Evolutionary conservation across 2,888 invertebrate species (phyloP), one percentile per base, ranked within the genome.

Genomic region (Brenthis hecate): DNA sequence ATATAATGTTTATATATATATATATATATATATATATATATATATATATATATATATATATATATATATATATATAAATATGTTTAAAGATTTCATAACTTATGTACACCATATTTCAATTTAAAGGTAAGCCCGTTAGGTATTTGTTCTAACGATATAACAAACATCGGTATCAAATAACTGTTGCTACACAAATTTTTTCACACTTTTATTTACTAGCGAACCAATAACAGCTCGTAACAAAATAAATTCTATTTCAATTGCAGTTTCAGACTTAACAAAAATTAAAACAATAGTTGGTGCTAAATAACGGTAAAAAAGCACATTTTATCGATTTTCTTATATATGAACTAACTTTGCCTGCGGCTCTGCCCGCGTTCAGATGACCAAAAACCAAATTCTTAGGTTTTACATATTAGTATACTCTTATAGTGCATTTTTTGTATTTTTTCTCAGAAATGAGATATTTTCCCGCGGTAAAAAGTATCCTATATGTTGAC

Each of bases 241-340:
- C 62, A 4, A 62, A 62, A 53, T 62, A 62, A 43, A 62, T 43
- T 62, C 23, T 54, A 13, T 62, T 62, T 53, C 56, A 51, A 62
- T 53, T 16, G 32, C 19, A 36, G 51, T 36, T 28, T 6, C 16
- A 13, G 36, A 36, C 14, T 61, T 36, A 43, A 36, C 53, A 19
- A 0, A 14, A 13, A 14, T 62, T 19, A 62, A 43, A 43, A 43
- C 36, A 43, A 43, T 2, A 11, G 1, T 43, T 43, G 8, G 36
- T 11, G 36, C 2, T 43, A 43, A 11, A 43, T 43, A 43, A 43
- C 8, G 11, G 36, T 14, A 51, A 13, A 32, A 13, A 16, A 19
- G 53, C 13, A 62, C 6, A 62, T 16, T 60, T 60, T 32, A 50
- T 8, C 14, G 6, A 11, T 23, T 50, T 60, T 60, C 50, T 60